Evolutionary conservation across 53 echinoderm and acorn worm genomes (phyloP).

Genomic region (Apostichopus leukothele): DNA sequence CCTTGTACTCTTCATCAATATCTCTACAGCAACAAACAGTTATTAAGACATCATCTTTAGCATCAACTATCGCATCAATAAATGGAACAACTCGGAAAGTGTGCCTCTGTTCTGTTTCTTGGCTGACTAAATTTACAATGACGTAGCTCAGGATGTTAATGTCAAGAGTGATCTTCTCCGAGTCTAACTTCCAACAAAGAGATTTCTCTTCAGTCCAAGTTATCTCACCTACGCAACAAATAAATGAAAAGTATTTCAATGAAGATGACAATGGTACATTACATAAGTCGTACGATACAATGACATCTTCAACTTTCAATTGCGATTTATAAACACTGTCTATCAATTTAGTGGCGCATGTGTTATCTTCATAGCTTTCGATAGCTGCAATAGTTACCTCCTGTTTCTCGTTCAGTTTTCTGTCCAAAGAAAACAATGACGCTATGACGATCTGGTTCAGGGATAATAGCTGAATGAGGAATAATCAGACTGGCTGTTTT

Average conservation of each 20-base stretch:
- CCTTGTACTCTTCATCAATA: constrained; percentile 21
- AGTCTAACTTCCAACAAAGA: neutral
- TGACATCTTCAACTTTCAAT: no score
- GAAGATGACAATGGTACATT: no score
- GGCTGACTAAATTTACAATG: neutral
- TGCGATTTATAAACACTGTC: no score
- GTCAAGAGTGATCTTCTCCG: neutral
- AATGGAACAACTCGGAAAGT: constrained; percentile 2
- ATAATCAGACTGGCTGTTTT: neutral
- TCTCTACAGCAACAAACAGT: neutral
- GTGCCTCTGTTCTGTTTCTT: neutral
- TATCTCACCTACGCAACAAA: neutral
- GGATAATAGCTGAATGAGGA: constrained; percentile 7
- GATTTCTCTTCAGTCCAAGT: constrained; percentile 19
- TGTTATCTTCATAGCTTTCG: no score
- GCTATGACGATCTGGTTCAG: neutral
- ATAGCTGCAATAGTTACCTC: no score
- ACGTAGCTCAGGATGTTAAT: constrained; percentile 1
- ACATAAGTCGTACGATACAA: no score
- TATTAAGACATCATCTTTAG: neutral
- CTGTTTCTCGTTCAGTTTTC: neutral
- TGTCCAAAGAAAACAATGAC: neutral
- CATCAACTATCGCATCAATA: neutral
- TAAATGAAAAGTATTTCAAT: no score
- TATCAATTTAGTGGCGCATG: no score